Evolutionary conservation across 2,797 vertebrate species (phyloP).

Genomic region (Knipowitschia caucasica): DNA sequence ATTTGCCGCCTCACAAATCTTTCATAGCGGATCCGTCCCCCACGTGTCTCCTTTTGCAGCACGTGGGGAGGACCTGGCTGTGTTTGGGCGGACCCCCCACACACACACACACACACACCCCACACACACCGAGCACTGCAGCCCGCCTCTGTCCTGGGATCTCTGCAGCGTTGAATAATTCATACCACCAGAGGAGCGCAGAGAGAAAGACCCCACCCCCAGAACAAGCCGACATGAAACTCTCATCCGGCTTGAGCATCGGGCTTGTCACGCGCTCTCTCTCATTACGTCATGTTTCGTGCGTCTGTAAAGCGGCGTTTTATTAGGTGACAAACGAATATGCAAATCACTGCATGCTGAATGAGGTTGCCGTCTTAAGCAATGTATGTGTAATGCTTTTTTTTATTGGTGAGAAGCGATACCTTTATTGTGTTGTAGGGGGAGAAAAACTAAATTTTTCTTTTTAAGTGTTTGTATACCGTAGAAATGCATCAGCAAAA

Average conservation of each 20-base stretch:
- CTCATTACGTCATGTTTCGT: constrained; percentile 22
- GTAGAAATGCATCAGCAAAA: too few species aligned
- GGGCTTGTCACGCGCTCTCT: constrained; percentile 25
- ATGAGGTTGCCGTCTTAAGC: background rate
- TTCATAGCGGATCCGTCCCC: constrained; percentile 1
- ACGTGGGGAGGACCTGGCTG: constrained; percentile 48
- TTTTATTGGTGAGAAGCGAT: too few species aligned
- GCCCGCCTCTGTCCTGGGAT: constrained; percentile 61
- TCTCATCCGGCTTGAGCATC: constrained; percentile 49
- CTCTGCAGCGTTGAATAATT: constrained; percentile 79
- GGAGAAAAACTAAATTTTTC: too few species aligned
- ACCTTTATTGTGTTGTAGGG: too few species aligned
- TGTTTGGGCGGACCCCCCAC: constrained; percentile 5
- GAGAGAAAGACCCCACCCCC: constrained; percentile 65
- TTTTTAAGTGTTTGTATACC: too few species aligned
- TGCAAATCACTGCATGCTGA: background rate
- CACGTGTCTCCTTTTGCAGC: constrained; percentile 33
- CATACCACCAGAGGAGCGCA: constrained; percentile 67
- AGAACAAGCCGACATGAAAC: constrained; percentile 51
- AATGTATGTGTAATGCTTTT: too few species aligned
- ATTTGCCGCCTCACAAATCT: background rate
- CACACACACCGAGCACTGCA: constrained; percentile 32
- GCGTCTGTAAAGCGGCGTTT: background rate
- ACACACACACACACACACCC: too few species aligned
- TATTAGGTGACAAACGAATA: background rate